phyloP scores from a whole-genome alignment of 2,797 vertebrate species.

The Tinamus major region DNA sequence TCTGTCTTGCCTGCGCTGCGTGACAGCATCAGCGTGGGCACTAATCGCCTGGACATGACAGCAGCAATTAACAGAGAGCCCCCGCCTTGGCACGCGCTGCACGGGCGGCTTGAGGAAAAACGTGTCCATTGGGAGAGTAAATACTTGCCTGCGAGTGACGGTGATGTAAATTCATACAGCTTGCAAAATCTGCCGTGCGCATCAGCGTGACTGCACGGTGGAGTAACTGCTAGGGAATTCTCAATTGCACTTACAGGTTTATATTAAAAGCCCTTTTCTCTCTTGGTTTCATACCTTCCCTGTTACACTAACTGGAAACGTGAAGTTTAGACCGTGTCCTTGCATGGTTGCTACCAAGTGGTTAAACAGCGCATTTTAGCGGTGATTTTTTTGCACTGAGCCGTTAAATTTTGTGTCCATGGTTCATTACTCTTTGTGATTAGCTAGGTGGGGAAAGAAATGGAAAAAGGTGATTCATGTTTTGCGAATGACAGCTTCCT shows the following conservation, averaged over 20 bases:
- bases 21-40: slow-evolving; percentile 34
- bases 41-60: slow-evolving; percentile 15
- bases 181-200: neutral
- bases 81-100: neutral
- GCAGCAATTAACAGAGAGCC: slow-evolving; percentile 6
- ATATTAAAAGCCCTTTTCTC: neutral
- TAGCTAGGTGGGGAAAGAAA: slow-evolving; percentile 21
- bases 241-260: neutral
- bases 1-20: neutral
- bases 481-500: neutral
- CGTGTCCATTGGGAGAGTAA: neutral
- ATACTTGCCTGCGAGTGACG: neutral
- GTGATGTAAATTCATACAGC: neutral
- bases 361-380: neutral
- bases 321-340: neutral
- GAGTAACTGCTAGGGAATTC: neutral
- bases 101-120: neutral
- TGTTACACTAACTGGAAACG: neutral
- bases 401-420: neutral
- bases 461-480: slow-evolving; percentile 28
- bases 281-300: neutral
- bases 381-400: neutral
- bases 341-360: neutral
- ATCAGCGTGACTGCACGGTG: neutral
- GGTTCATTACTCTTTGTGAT: slow-evolving; percentile 29